These are phyloP conservation scores for Coluber constrictor DNA, from an alignment of 2,797 vertebrate species.

Conservation along the genomic window DNA sequence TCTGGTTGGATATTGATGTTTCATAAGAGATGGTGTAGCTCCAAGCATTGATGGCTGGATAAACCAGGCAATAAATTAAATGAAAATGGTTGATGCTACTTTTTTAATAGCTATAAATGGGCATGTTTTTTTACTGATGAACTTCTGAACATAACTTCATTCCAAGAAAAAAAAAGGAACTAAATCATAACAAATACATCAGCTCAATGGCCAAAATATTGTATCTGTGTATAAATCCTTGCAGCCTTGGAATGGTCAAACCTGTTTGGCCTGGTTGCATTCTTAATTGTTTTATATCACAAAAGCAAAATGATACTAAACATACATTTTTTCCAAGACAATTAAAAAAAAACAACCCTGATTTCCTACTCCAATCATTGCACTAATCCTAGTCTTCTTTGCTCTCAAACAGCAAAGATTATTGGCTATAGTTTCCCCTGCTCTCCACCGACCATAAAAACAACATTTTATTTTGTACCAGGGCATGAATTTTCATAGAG, in stretches of 20 bases:
- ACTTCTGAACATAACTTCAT: neutral
- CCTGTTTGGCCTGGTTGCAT: neutral
- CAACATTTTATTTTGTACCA: slow-evolving; percentile 35
- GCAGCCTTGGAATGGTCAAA: neutral
- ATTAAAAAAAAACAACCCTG: neutral
- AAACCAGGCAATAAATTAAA: neutral
- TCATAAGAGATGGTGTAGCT: neutral
- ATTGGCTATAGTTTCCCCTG: slow-evolving; percentile 20
- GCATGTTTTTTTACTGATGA: neutral
- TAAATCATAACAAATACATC: neutral
- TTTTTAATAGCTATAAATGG: neutral
- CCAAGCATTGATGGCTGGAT: neutral
- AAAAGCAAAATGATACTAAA: neutral
- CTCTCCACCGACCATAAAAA: slow-evolving; percentile 27
- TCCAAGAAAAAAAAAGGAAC: neutral
- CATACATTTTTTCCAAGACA: neutral
- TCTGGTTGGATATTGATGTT: neutral
- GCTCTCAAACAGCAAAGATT: neutral
- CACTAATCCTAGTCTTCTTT: slow-evolving; percentile 4
- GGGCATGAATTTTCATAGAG: neutral
- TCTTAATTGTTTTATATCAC: slow-evolving; percentile 11
- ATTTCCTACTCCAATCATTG: slow-evolving; percentile 2
- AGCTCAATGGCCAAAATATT: neutral
- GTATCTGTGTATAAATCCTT: neutral
- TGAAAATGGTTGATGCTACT: neutral